Percentiles rank a stretch among this genome's conserved stretches.
Conservation (phyloP, 2,113 vertebrate genomes). For the Aix galericulata region DNA sequence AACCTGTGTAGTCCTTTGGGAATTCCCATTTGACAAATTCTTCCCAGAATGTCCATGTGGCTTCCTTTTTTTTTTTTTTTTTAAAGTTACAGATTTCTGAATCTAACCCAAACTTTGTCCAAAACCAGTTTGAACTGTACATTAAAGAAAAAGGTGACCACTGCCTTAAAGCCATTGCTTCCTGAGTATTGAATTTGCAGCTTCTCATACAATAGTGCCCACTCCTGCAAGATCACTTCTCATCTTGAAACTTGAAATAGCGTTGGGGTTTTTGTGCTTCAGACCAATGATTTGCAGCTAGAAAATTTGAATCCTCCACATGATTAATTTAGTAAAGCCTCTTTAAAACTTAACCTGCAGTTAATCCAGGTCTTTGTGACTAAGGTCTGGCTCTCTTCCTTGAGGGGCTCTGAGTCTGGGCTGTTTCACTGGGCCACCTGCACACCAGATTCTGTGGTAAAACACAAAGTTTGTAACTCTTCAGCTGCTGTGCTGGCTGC, state of each 20-base stretch:
- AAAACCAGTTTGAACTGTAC: neutral
- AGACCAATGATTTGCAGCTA: neutral
- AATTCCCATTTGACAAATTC: neutral
- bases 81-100: neutral
- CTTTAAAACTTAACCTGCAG: constrained; percentile 53
- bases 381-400: constrained; percentile 14
- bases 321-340: constrained; percentile 43
- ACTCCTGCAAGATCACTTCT: neutral
- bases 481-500: neutral
- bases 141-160: neutral
- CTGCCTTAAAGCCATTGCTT: neutral
- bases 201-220: neutral
- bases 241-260: neutral
- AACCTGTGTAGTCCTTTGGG: neutral
- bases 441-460: neutral
- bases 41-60: neutral
- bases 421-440: neutral
- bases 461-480: neutral
- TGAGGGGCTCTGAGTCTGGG: neutral
- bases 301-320: constrained; percentile 10
- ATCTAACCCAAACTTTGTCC: neutral
- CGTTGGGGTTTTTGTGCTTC: neutral
- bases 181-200: neutral
- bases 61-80: neutral
- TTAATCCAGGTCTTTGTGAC: constrained; percentile 45